These are phyloP conservation scores for Cirrhinus molitorella DNA, from an alignment of 2,797 vertebrate genomes.

Conservation along the genomic window DNA sequence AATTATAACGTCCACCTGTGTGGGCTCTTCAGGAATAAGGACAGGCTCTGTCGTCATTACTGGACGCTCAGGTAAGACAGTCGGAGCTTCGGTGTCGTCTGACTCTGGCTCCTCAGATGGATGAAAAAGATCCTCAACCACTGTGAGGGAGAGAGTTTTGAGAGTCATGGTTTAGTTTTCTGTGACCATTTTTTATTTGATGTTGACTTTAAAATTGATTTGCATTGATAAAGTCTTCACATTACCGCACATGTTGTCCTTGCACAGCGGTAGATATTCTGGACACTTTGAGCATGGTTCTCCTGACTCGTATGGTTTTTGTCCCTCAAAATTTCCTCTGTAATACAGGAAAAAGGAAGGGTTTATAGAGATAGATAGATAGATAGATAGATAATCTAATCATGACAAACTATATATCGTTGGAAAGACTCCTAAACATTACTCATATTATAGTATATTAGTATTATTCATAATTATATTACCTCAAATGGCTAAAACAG, in stretches of 20 bases:
- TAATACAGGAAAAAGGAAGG: neutral
- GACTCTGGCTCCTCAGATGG: neutral
- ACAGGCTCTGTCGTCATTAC: neutral
- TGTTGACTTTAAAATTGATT: neutral
- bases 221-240: neutral
- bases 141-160: constrained; percentile 3
- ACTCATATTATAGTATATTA: too few relatives aligned
- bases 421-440: too few relatives aligned
- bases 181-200: neutral
- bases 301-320: constrained; percentile 47
- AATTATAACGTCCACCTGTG: accelerated
- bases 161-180: neutral
- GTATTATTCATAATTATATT: too few relatives aligned
- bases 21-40: neutral
- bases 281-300: constrained; percentile 48
- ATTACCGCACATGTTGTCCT: constrained; percentile 41
- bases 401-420: too few relatives aligned
- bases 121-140: neutral
- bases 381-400: too few relatives aligned
- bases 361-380: too few relatives aligned
- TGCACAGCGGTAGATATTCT: neutral
- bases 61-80: neutral
- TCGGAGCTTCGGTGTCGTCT: neutral
- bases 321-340: constrained; percentile 25
- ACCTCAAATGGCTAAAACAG: too few relatives aligned